A percentile compares a stretch with the other conserved stretches of the same genome.
These are phyloP conservation scores for Pedionomus torquatus DNA, from an alignment of 2,113 vertebrate genomes.

Conservation along the genomic window DNA sequence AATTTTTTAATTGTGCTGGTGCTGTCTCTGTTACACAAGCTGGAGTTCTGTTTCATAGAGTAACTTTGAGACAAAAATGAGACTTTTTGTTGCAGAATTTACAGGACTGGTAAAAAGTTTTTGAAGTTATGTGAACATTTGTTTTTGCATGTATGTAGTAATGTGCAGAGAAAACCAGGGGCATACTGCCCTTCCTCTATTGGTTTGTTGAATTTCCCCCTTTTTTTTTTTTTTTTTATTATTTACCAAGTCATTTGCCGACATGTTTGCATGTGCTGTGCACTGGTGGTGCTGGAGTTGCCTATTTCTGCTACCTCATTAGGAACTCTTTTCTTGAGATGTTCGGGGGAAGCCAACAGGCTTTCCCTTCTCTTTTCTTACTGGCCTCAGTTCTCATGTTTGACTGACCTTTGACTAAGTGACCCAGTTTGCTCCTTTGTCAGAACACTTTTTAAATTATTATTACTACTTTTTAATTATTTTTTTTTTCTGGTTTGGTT, in stretches of 20 bases:
- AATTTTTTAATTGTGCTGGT: constrained; percentile 32
- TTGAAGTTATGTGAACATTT: neutral
- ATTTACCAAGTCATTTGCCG: neutral
- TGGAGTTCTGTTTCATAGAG: neutral
- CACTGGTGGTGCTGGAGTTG: neutral
- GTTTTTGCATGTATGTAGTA: neutral
- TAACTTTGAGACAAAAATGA: neutral
- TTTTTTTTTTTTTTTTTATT: neutral
- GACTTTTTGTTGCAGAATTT: neutral
- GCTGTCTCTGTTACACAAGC: neutral
- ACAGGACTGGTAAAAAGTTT: neutral
- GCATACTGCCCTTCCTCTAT: neutral
- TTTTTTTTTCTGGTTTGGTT: neutral
- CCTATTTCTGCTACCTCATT: neutral
- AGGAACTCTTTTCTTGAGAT: neutral
- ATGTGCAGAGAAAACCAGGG: neutral
- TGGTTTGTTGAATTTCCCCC: neutral
- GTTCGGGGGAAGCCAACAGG: neutral
- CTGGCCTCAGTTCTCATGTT: neutral
- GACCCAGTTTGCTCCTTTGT: neutral
- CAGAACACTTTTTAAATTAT: neutral
- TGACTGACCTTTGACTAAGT: neutral
- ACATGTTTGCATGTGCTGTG: neutral
- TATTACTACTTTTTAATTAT: neutral
- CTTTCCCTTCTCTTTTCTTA: neutral